Conservation (phyloP, 2,888 invertebrate species). For the Cosmorhoe ocellata region DNA sequence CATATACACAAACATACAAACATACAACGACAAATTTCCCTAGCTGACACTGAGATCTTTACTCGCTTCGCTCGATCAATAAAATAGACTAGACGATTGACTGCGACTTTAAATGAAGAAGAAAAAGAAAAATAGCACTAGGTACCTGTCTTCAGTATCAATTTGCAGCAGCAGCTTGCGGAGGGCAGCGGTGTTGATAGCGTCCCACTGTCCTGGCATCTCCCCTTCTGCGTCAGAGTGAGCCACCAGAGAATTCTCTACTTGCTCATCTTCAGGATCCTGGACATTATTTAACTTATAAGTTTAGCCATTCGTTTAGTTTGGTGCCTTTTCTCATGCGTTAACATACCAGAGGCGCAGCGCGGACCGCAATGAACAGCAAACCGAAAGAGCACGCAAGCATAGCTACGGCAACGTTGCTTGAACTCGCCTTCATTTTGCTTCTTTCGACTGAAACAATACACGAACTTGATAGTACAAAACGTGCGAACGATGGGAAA, state of each 20-base stretch:
- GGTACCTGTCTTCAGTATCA: conserved; percentile 69
- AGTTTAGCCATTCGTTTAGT: too few species aligned
- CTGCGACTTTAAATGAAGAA: too few species aligned
- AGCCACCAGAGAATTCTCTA: conserved; percentile 58
- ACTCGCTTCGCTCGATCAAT: too few species aligned
- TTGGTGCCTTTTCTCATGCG: too few species aligned
- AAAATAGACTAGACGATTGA: too few species aligned
- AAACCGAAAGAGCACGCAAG: conserved; percentile 52
- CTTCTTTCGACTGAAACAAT: conserved; percentile 10
- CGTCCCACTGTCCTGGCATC: conserved; percentile 59
- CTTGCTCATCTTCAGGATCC: conserved; percentile 67
- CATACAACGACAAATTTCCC: too few species aligned
- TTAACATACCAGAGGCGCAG: conserved; percentile 64
- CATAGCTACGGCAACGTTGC: conserved; percentile 50
- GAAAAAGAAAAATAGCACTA: too few species aligned
- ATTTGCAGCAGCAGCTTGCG: conserved; percentile 70
- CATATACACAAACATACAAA: too few species aligned
- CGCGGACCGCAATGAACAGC: conserved; percentile 51
- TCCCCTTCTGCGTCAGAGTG: conserved; percentile 54
- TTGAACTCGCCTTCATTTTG: conserved; percentile 47
- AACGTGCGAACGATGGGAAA: too few species aligned
- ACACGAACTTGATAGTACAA: too few species aligned
- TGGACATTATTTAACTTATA: too few species aligned
- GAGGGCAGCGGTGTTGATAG: conserved; percentile 67
- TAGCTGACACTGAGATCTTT: too few species aligned